These are phyloP conservation scores for Pristionchus arcanus DNA, from an alignment of 2,888 invertebrate genomes.

Conservation along the genomic window DNA sequence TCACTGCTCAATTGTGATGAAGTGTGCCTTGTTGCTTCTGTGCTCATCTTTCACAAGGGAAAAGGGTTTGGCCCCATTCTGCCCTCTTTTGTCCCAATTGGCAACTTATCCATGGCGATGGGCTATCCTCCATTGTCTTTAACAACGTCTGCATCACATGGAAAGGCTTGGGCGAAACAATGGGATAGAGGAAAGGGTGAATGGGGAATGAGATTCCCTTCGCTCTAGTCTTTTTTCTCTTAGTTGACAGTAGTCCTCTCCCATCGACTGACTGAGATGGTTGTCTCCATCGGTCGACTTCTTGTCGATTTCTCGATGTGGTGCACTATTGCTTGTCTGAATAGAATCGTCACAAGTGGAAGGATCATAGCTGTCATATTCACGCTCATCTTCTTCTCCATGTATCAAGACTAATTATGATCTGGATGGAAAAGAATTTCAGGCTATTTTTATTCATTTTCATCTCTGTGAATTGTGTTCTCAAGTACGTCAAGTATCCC, in stretches of 20 bases:
- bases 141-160: neutral
- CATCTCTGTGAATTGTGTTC: constrained; percentile 2
- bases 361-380: neutral
- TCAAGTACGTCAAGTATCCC: constrained; percentile 34
- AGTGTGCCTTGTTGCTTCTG: neutral
- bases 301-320: constrained; percentile 16
- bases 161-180: neutral
- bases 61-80: neutral
- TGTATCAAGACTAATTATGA: neutral
- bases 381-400: constrained; percentile 8
- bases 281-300: neutral
- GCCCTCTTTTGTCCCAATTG: neutral
- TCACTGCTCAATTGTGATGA: neutral
- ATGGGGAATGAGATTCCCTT: neutral
- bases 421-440: neutral
- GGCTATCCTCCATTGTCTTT: neutral
- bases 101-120: neutral
- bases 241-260: neutral
- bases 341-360: constrained; percentile 10
- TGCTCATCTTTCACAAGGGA: neutral
- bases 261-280: neutral
- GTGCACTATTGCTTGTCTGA: constrained; percentile 27
- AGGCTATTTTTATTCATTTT: constrained; percentile 17
- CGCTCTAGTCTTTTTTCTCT: neutral
- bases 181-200: neutral